phyloP scores from a whole-genome alignment of 2,797 vertebrate genomes.

The Urophycis tenuis region DNA sequence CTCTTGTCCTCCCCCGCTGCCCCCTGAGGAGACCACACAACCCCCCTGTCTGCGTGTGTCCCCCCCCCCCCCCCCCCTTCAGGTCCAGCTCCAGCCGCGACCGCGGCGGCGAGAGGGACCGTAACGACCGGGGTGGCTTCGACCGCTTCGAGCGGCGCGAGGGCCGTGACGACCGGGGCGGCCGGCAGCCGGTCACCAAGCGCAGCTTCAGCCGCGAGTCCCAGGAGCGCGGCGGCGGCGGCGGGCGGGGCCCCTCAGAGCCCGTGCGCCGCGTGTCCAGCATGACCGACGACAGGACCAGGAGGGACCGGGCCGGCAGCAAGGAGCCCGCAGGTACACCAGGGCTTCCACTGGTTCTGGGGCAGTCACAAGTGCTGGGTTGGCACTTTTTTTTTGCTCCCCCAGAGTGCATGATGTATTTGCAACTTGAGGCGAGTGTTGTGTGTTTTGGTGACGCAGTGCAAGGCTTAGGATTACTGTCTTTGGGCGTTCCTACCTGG shows the following conservation, averaged over 20 bases:
- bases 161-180: conserved; percentile 66
- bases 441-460: no score
- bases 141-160: conserved; percentile 77
- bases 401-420: no score
- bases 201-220: conserved; percentile 94
- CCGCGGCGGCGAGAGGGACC: conserved; percentile 68
- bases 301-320: conserved; percentile 65
- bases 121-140: conserved; percentile 69
- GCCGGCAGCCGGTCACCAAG: conserved; percentile 74
- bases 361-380: not conserved
- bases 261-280: conserved; percentile 88
- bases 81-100: conserved; percentile 93
- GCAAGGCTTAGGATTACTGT: no score
- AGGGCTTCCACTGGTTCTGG: not conserved
- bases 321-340: conserved; percentile 55
- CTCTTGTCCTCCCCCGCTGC: not conserved
- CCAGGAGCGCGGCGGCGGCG: conserved; percentile 81
- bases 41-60: not conserved
- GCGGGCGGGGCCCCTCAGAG: conserved; percentile 69
- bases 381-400: no score
- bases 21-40: not conserved
- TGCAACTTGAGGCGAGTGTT: no score
- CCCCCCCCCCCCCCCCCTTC: not conserved
- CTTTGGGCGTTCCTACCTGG: not conserved
- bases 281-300: conserved; percentile 77